Base-by-base conservation (phyloP, 2,888 invertebrate species). In the Cyrtodaria siliqua region DNA sequence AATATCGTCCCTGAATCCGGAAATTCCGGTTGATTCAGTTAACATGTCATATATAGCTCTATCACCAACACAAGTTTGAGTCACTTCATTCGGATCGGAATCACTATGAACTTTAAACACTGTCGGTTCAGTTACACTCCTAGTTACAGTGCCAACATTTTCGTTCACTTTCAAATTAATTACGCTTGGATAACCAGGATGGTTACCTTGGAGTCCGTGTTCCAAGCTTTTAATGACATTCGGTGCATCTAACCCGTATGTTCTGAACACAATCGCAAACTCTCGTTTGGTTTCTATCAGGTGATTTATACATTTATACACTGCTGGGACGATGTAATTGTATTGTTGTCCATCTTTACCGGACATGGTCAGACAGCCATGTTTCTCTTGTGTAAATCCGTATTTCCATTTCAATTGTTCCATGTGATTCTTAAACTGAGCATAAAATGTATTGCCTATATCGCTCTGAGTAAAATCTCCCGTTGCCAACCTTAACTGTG, bases 281-380 rank as follows among this genome's bases (percentile, higher is more conserved):
- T 92, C 89, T 27, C 92, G 76, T 23, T 82, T 74, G 0, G 80
- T 68, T 59, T 87, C 78, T 24, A 79, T 72, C 0, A 93, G 86
- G 53, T 86, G 64, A 44, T 87, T 79, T 33, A 93, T 83, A 3
- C 91, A 84, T 52, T 87, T 86, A 66, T 92, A 91, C 29, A 92
- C 87, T 2, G 92, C 89, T 0, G 92, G 92, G 2, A 93, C 82
- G 27, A 92, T 86, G 71, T 92, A 92, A 79, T 92, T 92, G 71
- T 92, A 93, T 4, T 82, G 87, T 38, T 82, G 85, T 20, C 89
- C 89, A 53, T 91, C 89, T 23, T 78, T 64, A 2, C 89, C 89
- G 0, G 63, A 56, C 88, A 89, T 91, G 14, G 88, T 90, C 44
- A 91, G 73, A 23, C 73, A 68, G 26, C 82, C 73, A 42, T 78